Evolutionary conservation across 2,797 vertebrate species (phyloP).

Genomic region (Limosa lapponica): DNA sequence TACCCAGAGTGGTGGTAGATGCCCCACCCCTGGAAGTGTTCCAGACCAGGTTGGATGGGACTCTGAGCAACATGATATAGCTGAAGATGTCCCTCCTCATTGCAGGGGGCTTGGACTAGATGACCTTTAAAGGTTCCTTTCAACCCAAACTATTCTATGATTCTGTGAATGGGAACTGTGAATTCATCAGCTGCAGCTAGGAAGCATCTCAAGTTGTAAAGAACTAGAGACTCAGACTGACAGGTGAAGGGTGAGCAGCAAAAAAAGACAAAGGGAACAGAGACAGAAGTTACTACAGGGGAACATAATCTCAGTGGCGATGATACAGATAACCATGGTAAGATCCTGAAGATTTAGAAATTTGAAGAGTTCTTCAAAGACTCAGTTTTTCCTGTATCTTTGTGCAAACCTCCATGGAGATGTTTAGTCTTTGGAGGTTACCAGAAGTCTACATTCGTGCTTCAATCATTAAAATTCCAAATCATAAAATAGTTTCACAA

Average conservation of each 20-base stretch:
- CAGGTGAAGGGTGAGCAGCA: not conserved
- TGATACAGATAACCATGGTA: not conserved
- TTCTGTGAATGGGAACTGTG: not conserved
- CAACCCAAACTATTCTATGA: not conserved
- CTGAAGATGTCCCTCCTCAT: too few species aligned
- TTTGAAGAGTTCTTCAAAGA: not conserved
- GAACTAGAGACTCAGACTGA: not conserved
- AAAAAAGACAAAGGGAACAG: not conserved
- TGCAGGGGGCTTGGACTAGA: not conserved
- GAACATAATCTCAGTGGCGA: fast-evolving
- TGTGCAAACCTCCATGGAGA: not conserved
- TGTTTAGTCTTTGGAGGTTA: not conserved
- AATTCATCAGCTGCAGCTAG: not conserved
- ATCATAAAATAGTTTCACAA: not conserved
- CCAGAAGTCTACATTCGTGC: not conserved
- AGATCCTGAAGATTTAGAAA: not conserved
- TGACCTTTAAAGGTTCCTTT: not conserved
- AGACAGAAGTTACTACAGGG: not conserved
- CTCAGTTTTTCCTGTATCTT: not conserved
- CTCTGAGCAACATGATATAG: not conserved
- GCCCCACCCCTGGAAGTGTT: not conserved
- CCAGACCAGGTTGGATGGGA: not conserved
- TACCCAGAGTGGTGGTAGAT: not conserved
- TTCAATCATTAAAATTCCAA: not conserved
- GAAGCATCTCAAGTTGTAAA: not conserved